Evolutionary conservation across 37 sponge, comb jelly and placozoan species (phyloP), one percentile per base, ranked within the genome.

Genomic region (Chondrosia reniformis): DNA sequence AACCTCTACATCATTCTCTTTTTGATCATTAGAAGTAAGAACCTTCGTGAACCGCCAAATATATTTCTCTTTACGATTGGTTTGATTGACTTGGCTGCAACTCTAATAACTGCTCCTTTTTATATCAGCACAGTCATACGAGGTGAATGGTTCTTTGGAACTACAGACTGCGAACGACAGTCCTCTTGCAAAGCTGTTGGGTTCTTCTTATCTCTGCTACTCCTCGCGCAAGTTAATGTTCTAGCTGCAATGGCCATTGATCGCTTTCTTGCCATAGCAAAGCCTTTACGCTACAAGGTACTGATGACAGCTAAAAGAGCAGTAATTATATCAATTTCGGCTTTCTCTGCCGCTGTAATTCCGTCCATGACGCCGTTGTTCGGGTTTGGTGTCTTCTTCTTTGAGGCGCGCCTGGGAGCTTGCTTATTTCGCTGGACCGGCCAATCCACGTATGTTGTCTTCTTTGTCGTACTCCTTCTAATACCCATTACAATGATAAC

Each of bases 371-470:
- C 76, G 13, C 83, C 83, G 9, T 40, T 82, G n/a, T 82, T 63
- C 39, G 83, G 83, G 0, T 82, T 82, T 9, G 83, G 83, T 25
- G 49, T 32, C 4, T 74, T 74, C 33, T 46, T 38, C 33, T 82
- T 39, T 34, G 56, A 56, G 0, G 55, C 28, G 1, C 19, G 43
- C 15, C 12, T 82, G 9, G 83, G 83, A 1, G 59, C 61, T 34
- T 82, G 83, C 22, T 6, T 82, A 52, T 82, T 82, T 46, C 25
- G 76, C 10, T 82, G 83, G 83, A 52, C 58, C 30, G 43, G 43
- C 0, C 56, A 80, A 33, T 13, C 45, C 0, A 21, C 33, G 0
- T 82, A 75, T 74, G 75, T 75, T 31, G 33, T 22, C 33, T 45
- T 55, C n/a, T 73, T 73, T 32, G 76, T 74, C 31, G 46, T 33